Percentiles rank a stretch among this genome's conserved stretches.
Conservation (phyloP, 2,888 invertebrate species). For the Trichopria drosophilae region DNA sequence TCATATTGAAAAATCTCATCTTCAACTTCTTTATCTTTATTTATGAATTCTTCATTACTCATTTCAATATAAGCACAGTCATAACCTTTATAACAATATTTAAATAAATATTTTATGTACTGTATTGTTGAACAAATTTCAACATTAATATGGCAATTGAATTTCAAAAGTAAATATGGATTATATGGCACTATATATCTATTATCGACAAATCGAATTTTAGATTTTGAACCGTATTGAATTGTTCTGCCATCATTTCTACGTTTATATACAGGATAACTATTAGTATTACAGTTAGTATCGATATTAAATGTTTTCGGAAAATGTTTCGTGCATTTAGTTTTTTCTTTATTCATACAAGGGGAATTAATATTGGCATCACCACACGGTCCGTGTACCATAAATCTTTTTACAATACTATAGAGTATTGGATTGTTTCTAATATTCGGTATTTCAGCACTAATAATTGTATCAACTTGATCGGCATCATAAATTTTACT, state of each 20-base stretch:
- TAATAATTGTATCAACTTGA: conserved; percentile 2
- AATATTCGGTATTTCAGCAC: conserved; percentile 6
- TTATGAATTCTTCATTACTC: too few species aligned
- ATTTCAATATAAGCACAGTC: conserved; percentile 2
- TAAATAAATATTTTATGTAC: background rate
- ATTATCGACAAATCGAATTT: background rate
- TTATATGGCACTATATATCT: conserved; percentile 1
- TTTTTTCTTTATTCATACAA: conserved; percentile 9
- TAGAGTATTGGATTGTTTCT: background rate
- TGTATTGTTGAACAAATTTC: background rate
- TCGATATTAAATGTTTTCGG: background rate
- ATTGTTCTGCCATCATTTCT: conserved; percentile 5
- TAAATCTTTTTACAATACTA: conserved; percentile 9
- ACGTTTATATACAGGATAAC: conserved; percentile 11
- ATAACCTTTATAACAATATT: conserved; percentile 1
- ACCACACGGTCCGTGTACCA: conserved; percentile 12
- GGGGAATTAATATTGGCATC: conserved; percentile 2
- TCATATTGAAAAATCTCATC: conserved; percentile 31
- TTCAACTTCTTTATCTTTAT: too few species aligned
- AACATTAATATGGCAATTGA: conserved; percentile 1
- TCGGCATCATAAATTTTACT: conserved; percentile 5
- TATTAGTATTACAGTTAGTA: conserved; percentile 2
- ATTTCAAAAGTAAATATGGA: background rate
- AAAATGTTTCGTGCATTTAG: conserved; percentile 11
- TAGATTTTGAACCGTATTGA: too few species aligned